These are phyloP conservation scores for Merodon equestris DNA, from an alignment of 2,888 invertebrate species.

Conservation along the genomic window DNA sequence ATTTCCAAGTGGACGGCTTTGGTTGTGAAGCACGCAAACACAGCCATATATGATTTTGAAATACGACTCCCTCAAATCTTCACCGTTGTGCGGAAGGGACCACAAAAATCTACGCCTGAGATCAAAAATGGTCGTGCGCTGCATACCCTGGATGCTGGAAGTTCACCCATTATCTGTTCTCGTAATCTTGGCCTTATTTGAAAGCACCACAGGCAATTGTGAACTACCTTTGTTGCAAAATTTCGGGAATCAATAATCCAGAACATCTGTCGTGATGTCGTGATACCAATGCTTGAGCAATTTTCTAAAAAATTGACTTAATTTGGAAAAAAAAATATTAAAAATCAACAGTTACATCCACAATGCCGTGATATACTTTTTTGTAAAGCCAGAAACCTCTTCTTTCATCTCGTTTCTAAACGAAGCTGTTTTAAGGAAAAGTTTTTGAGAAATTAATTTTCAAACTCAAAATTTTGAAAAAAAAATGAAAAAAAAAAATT, in stretches of 20 bases:
- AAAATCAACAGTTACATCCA: no score
- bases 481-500: no score
- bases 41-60: conserved; percentile 47
- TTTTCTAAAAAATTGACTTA: no score
- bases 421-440: no score
- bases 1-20: conserved; percentile 62
- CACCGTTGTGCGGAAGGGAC: conserved; percentile 19
- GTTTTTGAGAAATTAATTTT: no score
- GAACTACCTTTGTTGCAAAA: conserved; percentile 6
- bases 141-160: conserved; percentile 47
- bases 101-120: conserved; percentile 48
- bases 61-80: conserved; percentile 10
- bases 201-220: conserved; percentile 46
- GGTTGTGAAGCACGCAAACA: conserved; percentile 40
- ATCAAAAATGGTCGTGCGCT: conserved; percentile 35
- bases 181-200: conserved; percentile 40
- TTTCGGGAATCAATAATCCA: neutral
- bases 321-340: no score
- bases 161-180: conserved; percentile 52
- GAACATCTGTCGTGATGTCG: conserved; percentile 22
- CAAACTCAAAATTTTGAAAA: no score
- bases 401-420: no score
- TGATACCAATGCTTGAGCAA: conserved; percentile 43
- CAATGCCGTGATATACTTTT: no score
- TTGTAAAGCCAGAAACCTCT: no score